Evolutionary conservation across 2,113 vertebrate species (phyloP).

Genomic region (Xyliphius kryptos): DNA sequence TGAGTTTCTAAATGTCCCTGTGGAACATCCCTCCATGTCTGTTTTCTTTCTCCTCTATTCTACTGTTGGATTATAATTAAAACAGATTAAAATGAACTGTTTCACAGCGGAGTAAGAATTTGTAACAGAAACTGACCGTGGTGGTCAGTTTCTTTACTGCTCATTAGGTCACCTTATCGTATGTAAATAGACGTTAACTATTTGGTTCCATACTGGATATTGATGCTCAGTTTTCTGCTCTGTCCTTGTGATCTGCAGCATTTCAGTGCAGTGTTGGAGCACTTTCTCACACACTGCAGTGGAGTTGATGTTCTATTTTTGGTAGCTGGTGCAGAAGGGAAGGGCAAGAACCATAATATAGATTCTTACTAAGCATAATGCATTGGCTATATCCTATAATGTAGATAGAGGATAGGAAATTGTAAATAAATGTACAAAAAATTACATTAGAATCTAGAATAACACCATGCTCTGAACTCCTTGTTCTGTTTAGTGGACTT

Average conservation of each 20-base stretch:
- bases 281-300: conserved; percentile 18
- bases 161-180: too few relatives aligned
- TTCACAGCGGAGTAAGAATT: too few relatives aligned
- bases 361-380: not conserved
- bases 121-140: too few relatives aligned
- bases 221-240: not conserved
- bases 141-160: too few relatives aligned
- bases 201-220: not conserved
- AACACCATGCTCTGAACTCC: too few relatives aligned
- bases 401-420: not conserved
- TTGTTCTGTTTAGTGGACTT: too few relatives aligned
- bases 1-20: not conserved
- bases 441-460: too few relatives aligned
- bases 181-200: too few relatives aligned
- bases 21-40: not conserved
- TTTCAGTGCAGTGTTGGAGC: conserved; percentile 2
- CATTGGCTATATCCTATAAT: not conserved
- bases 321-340: conserved; percentile 10
- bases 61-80: too few relatives aligned
- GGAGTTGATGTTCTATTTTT: conserved; percentile 27
- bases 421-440: not conserved
- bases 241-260: conserved; percentile 5
- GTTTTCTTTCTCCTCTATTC: too few relatives aligned
- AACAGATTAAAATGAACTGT: too few relatives aligned
- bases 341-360: not conserved